Conservation (phyloP, 2,888 invertebrate species). For the Tetropium fuscum region DNA sequence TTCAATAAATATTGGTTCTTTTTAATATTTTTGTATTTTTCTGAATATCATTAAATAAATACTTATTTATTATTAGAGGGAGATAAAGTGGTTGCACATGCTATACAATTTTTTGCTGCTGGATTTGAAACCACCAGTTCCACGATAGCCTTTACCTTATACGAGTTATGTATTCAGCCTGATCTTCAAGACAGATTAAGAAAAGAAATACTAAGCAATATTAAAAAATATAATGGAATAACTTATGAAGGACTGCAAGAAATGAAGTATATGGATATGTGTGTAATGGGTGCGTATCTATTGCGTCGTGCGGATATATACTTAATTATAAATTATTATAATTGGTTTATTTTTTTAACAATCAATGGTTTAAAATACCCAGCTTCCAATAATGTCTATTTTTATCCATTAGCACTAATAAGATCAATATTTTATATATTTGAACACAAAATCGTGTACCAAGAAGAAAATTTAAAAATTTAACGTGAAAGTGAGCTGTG, state of each 20-base stretch:
- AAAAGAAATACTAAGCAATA: constrained; percentile 65
- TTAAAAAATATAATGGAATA: constrained; percentile 60
- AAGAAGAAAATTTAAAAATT: too few species aligned
- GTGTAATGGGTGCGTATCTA: constrained; percentile 28
- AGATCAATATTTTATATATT: too few species aligned
- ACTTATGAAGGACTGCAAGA: constrained; percentile 69
- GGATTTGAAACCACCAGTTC: constrained; percentile 74
- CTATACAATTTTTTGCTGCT: constrained; percentile 68
- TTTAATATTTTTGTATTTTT: too few species aligned
- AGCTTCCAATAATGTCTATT: too few species aligned
- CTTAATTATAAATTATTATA: neutral
- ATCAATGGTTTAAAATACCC: neutral
- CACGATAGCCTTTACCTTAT: constrained; percentile 69
- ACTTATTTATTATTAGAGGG: constrained; percentile 31
- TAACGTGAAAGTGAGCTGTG: too few species aligned
- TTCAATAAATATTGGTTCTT: too few species aligned
- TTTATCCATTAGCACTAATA: too few species aligned
- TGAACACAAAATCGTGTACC: too few species aligned
- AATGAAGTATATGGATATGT: constrained; percentile 67
- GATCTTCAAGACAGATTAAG: constrained; percentile 68
- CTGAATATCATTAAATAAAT: neutral
- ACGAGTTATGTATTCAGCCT: constrained; percentile 69
- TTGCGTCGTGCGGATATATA: neutral
- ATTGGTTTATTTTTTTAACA: neutral
- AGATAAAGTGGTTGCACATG: constrained; percentile 34